These are phyloP conservation scores for Carduelis carduelis DNA, from an alignment of 2,797 vertebrate species.

Conservation along the genomic window DNA sequence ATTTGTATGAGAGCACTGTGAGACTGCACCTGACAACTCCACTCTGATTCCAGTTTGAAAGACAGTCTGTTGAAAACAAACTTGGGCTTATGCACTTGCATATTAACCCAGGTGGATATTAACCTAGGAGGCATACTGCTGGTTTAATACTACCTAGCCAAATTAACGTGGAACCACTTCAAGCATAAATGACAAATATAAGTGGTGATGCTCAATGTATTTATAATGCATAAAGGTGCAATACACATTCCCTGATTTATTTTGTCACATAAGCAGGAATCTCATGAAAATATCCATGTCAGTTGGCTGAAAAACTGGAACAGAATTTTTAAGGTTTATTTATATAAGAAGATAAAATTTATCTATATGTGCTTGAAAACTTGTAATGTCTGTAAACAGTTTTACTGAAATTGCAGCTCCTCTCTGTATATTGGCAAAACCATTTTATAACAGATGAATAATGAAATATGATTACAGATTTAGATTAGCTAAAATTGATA, in stretches of 20 bases:
- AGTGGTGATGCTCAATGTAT: not conserved
- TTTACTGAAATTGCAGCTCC: not conserved
- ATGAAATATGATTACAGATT: not conserved
- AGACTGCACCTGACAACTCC: not conserved
- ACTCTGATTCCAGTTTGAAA: not conserved
- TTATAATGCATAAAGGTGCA: not conserved
- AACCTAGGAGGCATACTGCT: not conserved
- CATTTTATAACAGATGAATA: not conserved
- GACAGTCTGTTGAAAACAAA: not conserved
- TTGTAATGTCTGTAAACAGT: not conserved
- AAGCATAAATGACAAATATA: not conserved
- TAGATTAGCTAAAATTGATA: not conserved
- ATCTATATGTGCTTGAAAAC: not conserved
- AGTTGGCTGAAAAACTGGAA: not conserved
- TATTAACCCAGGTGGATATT: not conserved
- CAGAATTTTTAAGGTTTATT: not conserved
- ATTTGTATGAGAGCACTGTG: not conserved
- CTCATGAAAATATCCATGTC: not conserved
- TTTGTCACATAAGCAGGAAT: not conserved
- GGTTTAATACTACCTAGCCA: not conserved
- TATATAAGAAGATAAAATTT: not conserved
- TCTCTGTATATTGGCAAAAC: not conserved
- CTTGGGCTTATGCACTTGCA: not conserved
- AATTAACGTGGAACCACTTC: not conserved
- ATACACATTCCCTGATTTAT: not conserved